A percentile compares a stretch with the other conserved stretches of the same genome.
phyloP scores from a whole-genome alignment of 2,888 invertebrate genomes.

The Trichogramma evanescens region DNA sequence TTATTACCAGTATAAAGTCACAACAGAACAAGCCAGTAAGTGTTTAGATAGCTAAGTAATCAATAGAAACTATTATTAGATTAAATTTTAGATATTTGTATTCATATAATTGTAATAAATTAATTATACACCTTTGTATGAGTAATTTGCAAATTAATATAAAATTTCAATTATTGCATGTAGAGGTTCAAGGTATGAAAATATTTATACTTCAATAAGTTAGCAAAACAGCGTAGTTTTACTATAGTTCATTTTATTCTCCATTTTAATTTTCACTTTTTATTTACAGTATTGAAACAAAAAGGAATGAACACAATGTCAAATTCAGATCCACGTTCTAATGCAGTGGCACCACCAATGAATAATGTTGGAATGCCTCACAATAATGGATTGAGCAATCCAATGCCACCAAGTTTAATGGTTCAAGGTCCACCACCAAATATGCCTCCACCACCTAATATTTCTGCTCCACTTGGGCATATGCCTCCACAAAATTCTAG shows the following conservation, averaged over 20 bases:
- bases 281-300: conserved; percentile 71
- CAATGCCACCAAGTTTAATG: background rate
- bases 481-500: conserved; percentile 25
- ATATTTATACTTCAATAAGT: conserved; percentile 26
- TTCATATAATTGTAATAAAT: too few relatives aligned
- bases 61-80: background rate
- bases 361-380: conserved; percentile 51
- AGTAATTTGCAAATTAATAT: conserved; percentile 26
- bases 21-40: conserved; percentile 89
- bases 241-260: conserved; percentile 25
- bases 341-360: conserved; percentile 32
- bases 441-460: conserved; percentile 23
- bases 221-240: background rate
- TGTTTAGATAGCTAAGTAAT: conserved; percentile 31
- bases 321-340: conserved; percentile 47
- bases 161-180: conserved; percentile 31
- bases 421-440: background rate
- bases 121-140: too few relatives aligned
- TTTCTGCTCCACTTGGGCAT: conserved; percentile 12
- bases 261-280: conserved; percentile 41
- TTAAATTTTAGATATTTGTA: conserved; percentile 3
- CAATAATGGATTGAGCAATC: conserved; percentile 42
- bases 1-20: conserved; percentile 95
- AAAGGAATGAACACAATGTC: conserved; percentile 52
- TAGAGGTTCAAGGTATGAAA: conserved; percentile 29